Evolutionary conservation across 2,797 vertebrate species (phyloP).

Genomic region (Lepidocolaptes lacrymiger): DNA sequence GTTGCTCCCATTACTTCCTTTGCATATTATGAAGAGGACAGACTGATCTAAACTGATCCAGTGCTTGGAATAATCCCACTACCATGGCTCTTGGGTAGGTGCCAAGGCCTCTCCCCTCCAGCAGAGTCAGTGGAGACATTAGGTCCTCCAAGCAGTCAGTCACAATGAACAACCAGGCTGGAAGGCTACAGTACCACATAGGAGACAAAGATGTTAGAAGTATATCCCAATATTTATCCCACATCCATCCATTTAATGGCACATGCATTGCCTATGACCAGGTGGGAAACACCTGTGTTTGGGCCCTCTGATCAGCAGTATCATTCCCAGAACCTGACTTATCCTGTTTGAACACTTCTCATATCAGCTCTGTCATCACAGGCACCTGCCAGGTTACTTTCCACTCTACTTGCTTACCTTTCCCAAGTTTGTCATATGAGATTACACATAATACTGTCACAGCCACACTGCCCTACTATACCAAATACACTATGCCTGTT

Average conservation of each 20-base stretch:
- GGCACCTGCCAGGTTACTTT: neutral
- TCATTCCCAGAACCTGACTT: neutral
- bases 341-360: neutral
- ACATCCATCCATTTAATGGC: neutral
- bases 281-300: neutral
- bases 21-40: neutral
- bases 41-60: neutral
- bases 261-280: neutral
- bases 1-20: neutral
- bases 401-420: neutral
- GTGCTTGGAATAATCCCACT: neutral
- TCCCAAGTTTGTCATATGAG: neutral
- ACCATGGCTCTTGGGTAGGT: neutral
- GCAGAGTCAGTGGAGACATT: neutral
- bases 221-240: neutral
- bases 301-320: neutral
- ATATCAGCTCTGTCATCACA: neutral
- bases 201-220: neutral
- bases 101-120: fast-evolving
- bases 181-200: neutral
- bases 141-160: neutral
- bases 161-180: neutral
- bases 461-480: neutral
- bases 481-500: neutral
- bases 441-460: neutral